These are phyloP conservation scores for Gambelia wislizenii DNA, from an alignment of 2,797 vertebrate genomes.

Conservation along the genomic window DNA sequence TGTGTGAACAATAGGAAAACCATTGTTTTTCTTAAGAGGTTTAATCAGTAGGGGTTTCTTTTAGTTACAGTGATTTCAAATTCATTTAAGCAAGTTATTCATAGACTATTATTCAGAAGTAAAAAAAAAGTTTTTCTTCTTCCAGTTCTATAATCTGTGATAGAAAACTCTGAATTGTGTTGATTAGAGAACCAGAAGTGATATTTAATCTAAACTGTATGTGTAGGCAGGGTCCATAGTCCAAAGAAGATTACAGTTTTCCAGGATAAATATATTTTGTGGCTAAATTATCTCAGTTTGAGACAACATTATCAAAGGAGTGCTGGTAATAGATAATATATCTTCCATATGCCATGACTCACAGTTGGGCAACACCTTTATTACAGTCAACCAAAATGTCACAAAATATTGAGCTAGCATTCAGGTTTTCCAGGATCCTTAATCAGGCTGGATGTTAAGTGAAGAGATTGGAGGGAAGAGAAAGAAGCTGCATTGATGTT, in stretches of 20 bases:
- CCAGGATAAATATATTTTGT: background rate
- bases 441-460: background rate
- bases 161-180: background rate
- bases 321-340: background rate
- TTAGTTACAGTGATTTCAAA: background rate
- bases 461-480: background rate
- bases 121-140: background rate
- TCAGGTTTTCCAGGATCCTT: background rate
- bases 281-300: background rate
- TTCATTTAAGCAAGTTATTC: background rate
- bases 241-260: background rate
- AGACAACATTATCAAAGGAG: background rate
- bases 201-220: background rate
- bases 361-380: background rate
- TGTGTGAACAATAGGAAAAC: background rate
- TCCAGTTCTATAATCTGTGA: background rate
- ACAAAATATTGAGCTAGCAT: background rate
- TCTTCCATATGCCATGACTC: background rate
- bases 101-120: background rate
- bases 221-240: background rate
- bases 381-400: background rate
- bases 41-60: background rate
- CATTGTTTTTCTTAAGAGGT: conserved; percentile 4
- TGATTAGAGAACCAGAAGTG: background rate
- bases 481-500: background rate